A percentile compares a stretch with the other conserved stretches of the same genome.
phyloP scores from a whole-genome alignment of 2,888 invertebrate genomes.

The Frankliniella fusca region DNA sequence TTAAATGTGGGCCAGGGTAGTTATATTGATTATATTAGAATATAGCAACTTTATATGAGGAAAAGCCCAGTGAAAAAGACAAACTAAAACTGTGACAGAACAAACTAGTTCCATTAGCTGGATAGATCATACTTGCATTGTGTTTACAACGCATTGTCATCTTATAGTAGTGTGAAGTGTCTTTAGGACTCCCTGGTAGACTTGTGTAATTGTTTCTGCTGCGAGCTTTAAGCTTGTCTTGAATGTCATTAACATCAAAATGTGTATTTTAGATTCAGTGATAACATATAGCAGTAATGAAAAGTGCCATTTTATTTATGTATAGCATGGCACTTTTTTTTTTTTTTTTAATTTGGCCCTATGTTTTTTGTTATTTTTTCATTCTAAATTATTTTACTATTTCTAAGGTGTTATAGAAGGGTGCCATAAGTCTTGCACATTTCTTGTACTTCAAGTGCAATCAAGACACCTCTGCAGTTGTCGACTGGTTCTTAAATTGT shows the following conservation, averaged over 20 bases:
- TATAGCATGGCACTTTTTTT: background rate
- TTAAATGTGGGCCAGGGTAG: slow-evolving; percentile 10
- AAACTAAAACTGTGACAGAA: background rate
- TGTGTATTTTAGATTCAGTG: background rate
- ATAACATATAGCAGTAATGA: background rate
- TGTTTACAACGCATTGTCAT: background rate
- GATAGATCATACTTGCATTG: slow-evolving; percentile 1
- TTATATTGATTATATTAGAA: background rate
- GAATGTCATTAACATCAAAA: background rate
- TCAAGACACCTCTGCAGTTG: background rate
- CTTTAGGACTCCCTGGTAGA: slow-evolving; percentile 3
- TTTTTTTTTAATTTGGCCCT: background rate
- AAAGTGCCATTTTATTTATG: background rate
- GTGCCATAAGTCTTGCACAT: slow-evolving; percentile 6
- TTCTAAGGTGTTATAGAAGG: background rate
- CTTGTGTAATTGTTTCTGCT: background rate
- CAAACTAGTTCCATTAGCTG: background rate
- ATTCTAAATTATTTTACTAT: background rate
- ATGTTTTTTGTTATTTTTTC: background rate
- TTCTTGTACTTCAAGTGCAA: background rate
- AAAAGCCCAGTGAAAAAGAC: slow-evolving; percentile 2
- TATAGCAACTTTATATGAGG: background rate
- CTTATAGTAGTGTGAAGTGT: background rate
- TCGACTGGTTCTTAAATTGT: background rate
- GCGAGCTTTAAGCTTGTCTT: background rate